Evolutionary conservation across 1,140 invertebrate species (phyloP).

Genomic region (Caenorhabditis inopinata): DNA sequence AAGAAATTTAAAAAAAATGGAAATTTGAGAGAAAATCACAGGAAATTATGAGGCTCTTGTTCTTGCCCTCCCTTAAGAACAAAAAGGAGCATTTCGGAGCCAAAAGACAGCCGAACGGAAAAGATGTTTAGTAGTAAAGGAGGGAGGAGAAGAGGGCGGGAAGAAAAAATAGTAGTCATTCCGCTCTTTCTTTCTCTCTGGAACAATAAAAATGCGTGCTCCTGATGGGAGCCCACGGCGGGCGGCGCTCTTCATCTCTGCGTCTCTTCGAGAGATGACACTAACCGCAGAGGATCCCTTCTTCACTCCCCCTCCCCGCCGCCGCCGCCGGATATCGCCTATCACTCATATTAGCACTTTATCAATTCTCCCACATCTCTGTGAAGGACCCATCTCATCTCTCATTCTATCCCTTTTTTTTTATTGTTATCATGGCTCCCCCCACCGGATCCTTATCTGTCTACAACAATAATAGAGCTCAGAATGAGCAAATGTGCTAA

Average conservation of each 20-base stretch:
- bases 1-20: background rate
- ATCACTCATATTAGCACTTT: slow-evolving; percentile 31
- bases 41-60: background rate
- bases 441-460: no score
- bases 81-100: background rate
- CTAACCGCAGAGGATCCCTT: no score
- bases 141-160: background rate
- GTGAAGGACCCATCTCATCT: slow-evolving; percentile 9
- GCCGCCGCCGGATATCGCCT: no score
- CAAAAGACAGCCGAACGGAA: background rate
- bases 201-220: slow-evolving; percentile 32
- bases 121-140: background rate
- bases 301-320: no score
- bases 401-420: background rate
- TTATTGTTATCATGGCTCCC: no score
- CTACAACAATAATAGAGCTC: no score
- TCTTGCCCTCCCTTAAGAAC: background rate
- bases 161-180: background rate
- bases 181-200: background rate
- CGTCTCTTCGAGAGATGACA: slow-evolving; percentile 19
- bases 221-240: slow-evolving; percentile 20
- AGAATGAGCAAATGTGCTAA: no score
- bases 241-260: slow-evolving; percentile 19
- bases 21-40: background rate
- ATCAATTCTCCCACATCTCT: slow-evolving; percentile 22